Evolutionary conservation across 2,113 vertebrate genomes (phyloP).

Genomic region (Pedionomus torquatus): DNA sequence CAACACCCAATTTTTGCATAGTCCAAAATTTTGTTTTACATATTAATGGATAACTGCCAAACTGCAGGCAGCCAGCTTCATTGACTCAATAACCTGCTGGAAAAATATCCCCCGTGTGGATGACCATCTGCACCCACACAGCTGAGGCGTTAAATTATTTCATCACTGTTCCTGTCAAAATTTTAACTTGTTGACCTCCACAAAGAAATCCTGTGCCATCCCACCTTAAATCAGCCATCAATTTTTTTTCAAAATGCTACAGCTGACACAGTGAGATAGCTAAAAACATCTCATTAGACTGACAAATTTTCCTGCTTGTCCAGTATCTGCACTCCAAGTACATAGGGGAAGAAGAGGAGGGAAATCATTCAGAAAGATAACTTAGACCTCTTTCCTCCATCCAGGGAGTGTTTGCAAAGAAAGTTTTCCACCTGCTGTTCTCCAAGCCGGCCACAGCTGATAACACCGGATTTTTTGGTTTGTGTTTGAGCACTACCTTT

Average conservation of each 20-base stretch:
- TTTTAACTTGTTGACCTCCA: slow-evolving; percentile 63
- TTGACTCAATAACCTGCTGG: slow-evolving; percentile 61
- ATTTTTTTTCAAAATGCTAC: background rate
- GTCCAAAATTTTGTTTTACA: slow-evolving; percentile 53
- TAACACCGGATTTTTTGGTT: background rate
- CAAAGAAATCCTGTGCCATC: background rate
- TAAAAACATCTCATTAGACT: background rate
- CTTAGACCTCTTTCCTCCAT: background rate
- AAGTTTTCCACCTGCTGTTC: background rate
- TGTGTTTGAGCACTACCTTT: background rate
- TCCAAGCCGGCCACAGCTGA: background rate
- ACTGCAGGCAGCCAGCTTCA: slow-evolving; percentile 45
- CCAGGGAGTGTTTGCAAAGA: background rate
- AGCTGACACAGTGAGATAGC: background rate
- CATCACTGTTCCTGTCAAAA: slow-evolving; percentile 44
- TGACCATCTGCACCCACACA: slow-evolving; percentile 66
- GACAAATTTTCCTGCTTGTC: background rate
- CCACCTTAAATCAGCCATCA: background rate
- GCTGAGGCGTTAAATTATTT: slow-evolving; percentile 62
- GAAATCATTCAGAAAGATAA: background rate
- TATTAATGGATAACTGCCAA: slow-evolving; percentile 64
- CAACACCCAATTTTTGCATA: slow-evolving; percentile 40
- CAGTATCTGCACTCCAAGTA: background rate
- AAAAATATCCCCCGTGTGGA: slow-evolving; percentile 60
- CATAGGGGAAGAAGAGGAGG: background rate